These are phyloP conservation scores for Dunckerocampus dactyliophorus DNA, from an alignment of 2,113 vertebrate genomes.

Conservation along the genomic window DNA sequence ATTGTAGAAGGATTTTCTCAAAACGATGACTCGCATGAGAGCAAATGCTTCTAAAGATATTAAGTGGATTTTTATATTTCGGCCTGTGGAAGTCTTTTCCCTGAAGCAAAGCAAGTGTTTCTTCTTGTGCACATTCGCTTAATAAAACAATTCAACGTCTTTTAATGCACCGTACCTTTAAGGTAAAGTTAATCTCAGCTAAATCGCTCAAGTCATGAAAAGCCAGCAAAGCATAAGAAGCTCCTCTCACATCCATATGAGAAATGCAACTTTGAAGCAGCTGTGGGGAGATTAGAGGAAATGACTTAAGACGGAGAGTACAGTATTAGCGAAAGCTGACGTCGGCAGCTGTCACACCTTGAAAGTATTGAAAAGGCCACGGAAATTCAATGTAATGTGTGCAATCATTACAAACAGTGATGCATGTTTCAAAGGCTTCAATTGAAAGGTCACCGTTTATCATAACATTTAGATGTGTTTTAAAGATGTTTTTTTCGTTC, in stretches of 20 bases:
- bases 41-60: not conserved
- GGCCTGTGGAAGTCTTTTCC: not conserved
- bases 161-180: not conserved
- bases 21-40: not conserved
- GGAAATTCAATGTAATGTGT: constrained; percentile 6
- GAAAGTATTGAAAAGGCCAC: not conserved
- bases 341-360: constrained; percentile 10
- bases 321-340: not conserved
- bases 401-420: not conserved
- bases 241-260: constrained; percentile 12
- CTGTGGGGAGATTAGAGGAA: constrained; percentile 27
- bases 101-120: not conserved
- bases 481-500: constrained; percentile 16
- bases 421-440: not conserved
- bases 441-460: constrained; percentile 20
- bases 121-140: not conserved
- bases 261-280: constrained; percentile 15
- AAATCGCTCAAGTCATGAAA: constrained; percentile 4
- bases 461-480: constrained; percentile 21
- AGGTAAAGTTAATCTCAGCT: not conserved
- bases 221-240: constrained; percentile 15
- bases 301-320: constrained; percentile 20
- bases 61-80: not conserved
- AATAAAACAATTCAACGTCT: not conserved
- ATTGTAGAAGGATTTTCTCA: not conserved